Evolutionary conservation across 2,113 vertebrate genomes (phyloP), one percentile per base, ranked within the genome.

Genomic region (Ascaphus truei): DNA sequence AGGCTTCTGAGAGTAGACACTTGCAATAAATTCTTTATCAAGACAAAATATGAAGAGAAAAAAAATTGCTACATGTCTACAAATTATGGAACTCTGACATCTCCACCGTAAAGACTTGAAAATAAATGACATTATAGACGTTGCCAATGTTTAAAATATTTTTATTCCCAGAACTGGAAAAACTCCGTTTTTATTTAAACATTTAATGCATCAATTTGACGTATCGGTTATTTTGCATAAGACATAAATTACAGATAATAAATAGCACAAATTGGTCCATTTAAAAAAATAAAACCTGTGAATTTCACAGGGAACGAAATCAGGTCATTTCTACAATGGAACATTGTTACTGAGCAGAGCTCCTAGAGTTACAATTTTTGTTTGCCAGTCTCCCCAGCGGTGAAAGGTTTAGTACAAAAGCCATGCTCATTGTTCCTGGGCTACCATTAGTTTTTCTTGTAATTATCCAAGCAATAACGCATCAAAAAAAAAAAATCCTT

Each of bases 21-120:
- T 29, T 68, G 62, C 12, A 52, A 62, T 51, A 75, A n/a, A n/a
- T n/a, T n/a, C n/a, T n/a, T 63, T 16, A 13, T 22, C 18, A 52
- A 34, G 1, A 13, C 20, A 62, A 23, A 77, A 36, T 55, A 82
- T 82, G 78, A 60, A 36, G 5, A 65, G 69, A 73, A 62, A 75
- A 64, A 60, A 80, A 63, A 73, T 71, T 34, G 53, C 48, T 68
- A 34, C 56, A 69, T n/a, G 62, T 33, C 33, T 47, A 73, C 55
- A 79, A 58, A 79, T 62, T 30, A 58, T 31, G 31, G n/a, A 34
- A 50, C 79, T 29, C 37, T 56, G 56, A 61, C n/a, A n/a, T n/a
- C n/a, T n/a, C n/a, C n/a, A n/a, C n/a, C n/a, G n/a, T n/a, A n/a
- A n/a, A n/a, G n/a, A n/a, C n/a, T n/a, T n/a, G n/a, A n/a, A n/a